Conservation (phyloP, 2,888 invertebrate genomes). For the Microdon myrmicae region DNA sequence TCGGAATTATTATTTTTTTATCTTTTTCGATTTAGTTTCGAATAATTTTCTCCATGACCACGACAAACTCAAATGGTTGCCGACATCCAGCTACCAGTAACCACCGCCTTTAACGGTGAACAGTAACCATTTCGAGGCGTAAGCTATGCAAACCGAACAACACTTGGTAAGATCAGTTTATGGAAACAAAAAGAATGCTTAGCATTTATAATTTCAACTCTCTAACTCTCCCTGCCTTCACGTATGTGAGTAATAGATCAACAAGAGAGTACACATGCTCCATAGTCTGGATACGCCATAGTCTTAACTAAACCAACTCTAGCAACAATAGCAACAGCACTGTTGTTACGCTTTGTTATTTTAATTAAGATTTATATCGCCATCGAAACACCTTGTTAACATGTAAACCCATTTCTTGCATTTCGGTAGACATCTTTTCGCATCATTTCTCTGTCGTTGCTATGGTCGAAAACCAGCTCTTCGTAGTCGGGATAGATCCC, state of each 20-base stretch:
- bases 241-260: constrained; percentile 34
- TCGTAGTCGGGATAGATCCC: constrained; percentile 8
- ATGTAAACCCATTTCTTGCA: constrained; percentile 54
- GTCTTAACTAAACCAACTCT: too few species aligned
- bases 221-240: not conserved
- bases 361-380: constrained; percentile 57
- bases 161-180: constrained; percentile 33
- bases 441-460: constrained; percentile 40
- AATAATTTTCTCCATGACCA: constrained; percentile 40
- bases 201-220: constrained; percentile 47
- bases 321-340: constrained; percentile 7
- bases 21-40: not conserved
- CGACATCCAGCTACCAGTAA: constrained; percentile 23
- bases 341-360: constrained; percentile 53
- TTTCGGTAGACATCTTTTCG: constrained; percentile 44
- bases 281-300: too few species aligned
- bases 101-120: constrained; percentile 47
- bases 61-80: not conserved
- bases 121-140: constrained; percentile 43
- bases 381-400: constrained; percentile 55
- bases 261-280: constrained; percentile 19
- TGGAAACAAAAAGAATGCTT: constrained; percentile 47
- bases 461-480: constrained; percentile 20
- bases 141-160: constrained; percentile 20
- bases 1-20: not conserved